Evolutionary conservation across 2,113 vertebrate species (phyloP).

Genomic region (Festucalex cinctus): DNA sequence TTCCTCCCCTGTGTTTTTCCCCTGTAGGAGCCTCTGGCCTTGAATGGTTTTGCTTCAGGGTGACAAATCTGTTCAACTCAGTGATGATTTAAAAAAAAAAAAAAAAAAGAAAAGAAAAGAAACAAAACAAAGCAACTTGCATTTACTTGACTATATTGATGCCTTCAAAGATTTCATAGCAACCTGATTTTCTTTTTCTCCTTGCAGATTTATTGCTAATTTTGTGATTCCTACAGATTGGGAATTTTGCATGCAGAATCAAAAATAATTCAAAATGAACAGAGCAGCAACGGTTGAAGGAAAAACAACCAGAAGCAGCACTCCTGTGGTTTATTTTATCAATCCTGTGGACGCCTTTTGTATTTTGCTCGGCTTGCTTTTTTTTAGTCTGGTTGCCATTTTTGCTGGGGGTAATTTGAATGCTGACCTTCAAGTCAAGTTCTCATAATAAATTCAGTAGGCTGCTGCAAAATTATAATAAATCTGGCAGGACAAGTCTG

Average conservation of each 20-base stretch:
- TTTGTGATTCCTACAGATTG: slow-evolving; percentile 28
- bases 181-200: background rate
- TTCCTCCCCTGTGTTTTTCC: background rate
- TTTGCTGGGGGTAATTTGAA: slow-evolving; percentile 62
- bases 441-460: slow-evolving; percentile 49
- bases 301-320: slow-evolving; percentile 65
- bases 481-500: background rate
- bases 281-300: slow-evolving; percentile 48
- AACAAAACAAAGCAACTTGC: no score
- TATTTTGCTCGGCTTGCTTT: slow-evolving; percentile 60
- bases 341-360: slow-evolving; percentile 65
- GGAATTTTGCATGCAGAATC: slow-evolving; percentile 23
- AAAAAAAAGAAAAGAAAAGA: no score
- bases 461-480: slow-evolving; percentile 1
- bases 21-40: background rate
- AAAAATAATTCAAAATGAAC: slow-evolving; percentile 46
- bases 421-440: slow-evolving; percentile 68
- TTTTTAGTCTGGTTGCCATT: slow-evolving; percentile 59
- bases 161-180: background rate
- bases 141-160: background rate
- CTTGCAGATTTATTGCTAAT: background rate
- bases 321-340: slow-evolving; percentile 63
- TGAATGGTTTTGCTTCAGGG: slow-evolving; percentile 1
- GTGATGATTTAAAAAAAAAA: no score
- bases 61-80: background rate